These are phyloP conservation scores for Drosophila littoralis DNA, from an alignment of 1,140 invertebrate species.

Conservation along the genomic window DNA sequence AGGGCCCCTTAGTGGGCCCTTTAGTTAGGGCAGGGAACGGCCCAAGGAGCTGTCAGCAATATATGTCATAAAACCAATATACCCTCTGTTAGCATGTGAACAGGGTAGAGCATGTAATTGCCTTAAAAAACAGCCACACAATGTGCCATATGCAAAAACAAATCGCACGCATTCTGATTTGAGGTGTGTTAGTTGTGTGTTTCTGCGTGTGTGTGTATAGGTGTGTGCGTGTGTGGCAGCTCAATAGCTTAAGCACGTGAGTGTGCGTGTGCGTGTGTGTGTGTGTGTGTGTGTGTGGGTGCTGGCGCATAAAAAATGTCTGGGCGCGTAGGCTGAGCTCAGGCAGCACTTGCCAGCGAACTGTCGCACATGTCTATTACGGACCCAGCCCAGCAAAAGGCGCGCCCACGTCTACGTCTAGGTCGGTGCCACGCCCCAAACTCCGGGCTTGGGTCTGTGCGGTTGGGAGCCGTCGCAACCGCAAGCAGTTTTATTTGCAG, in stretches of 20 bases:
- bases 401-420: background rate
- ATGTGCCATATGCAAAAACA: constrained; percentile 60
- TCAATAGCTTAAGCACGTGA: constrained; percentile 30
- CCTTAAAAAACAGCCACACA: constrained; percentile 59
- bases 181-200: constrained; percentile 37
- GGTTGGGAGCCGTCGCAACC: constrained; percentile 8
- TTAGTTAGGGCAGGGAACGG: too few relatives aligned
- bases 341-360: background rate
- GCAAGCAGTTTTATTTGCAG: constrained; percentile 46
- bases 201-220: constrained; percentile 16
- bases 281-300: constrained; percentile 16
- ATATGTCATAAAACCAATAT: background rate
- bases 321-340: constrained; percentile 48
- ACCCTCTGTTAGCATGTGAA: background rate
- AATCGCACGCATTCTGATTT: constrained; percentile 56
- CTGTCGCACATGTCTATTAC: background rate
- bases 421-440: background rate
- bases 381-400: background rate
- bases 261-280: constrained; percentile 4
- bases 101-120: constrained; percentile 56
- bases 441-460: constrained; percentile 2
- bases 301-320: constrained; percentile 48
- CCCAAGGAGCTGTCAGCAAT: too few relatives aligned
- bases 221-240: constrained; percentile 43
- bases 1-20: too few relatives aligned